These are phyloP conservation scores for Myodes glareolus DNA, from an alignment of 2,113 vertebrate species.

Conservation along the genomic window DNA sequence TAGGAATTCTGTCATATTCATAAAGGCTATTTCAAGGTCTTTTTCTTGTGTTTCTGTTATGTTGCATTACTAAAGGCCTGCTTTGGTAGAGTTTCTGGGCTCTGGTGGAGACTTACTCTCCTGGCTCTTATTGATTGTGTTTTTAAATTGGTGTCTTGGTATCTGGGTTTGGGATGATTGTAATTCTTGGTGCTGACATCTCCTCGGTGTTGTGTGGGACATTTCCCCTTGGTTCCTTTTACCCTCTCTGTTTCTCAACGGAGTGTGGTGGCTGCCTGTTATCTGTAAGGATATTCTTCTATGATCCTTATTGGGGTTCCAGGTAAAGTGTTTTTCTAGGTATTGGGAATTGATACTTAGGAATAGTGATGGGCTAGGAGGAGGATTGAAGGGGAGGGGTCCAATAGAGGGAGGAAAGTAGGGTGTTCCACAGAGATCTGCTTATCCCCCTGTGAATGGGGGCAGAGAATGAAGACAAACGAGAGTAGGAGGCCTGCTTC, in stretches of 20 bases:
- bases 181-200: not conserved
- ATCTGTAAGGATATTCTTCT: not conserved
- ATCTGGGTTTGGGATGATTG: not conserved
- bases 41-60: not conserved
- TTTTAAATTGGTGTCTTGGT: not conserved
- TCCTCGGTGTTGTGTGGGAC: not conserved
- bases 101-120: not conserved
- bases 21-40: not conserved
- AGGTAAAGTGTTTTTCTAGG: not conserved
- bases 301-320: not conserved
- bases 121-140: not conserved
- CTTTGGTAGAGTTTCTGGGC: not conserved
- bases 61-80: not conserved
- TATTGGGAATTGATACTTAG: not conserved
- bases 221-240: not conserved
- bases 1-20: not conserved
- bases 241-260: not conserved
- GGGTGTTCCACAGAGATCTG: rapidly evolving
- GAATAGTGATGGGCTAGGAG: not conserved
- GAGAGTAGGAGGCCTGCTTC: not conserved
- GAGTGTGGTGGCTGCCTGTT: not conserved
- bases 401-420: not conserved
- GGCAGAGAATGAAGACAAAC: not conserved
- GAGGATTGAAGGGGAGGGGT: rapidly evolving
- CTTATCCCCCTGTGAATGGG: not conserved